Evolutionary conservation across 2,888 invertebrate species (phyloP), one percentile per base, ranked within the genome.

Genomic region (Ophraella communa): DNA sequence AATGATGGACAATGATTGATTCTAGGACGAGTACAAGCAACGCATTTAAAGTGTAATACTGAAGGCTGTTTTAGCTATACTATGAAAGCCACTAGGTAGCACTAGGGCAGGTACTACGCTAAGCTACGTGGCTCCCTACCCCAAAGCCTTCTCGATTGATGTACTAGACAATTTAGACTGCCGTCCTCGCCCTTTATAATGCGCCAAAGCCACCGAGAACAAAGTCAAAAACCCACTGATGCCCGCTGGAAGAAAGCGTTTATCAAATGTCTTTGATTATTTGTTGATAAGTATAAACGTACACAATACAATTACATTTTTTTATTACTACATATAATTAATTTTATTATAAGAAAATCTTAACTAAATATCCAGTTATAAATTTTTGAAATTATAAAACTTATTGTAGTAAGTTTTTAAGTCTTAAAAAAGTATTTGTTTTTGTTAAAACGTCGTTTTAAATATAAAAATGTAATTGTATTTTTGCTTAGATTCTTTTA

Each of bases 181-280:
- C 66, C 63, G 63, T 64, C 65, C 62, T 69, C 68, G 69, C 69
- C 67, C 64, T 66, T 69, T 55, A 81, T 78, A 77, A 80, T 76
- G 78, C 76, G 79, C 81, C 80, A 80, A 79, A 81, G 80, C 80
- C 80, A 80, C 72, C 78, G 79, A 77, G 78, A 79, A 78, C 79
- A 80, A 77, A 80, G 80, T 81, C 80, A 81, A 80, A 81, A 78
- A 77, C 78, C 77, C 77, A 79, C 76, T 77, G 76, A 74, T 75
- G 78, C 76, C 76, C 78, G 78, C 77, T 80, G 80, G 77, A 79
- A 78, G 74, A 78, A 77, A 78, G 77, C 76, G 75, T 76, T 73
- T 77, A 72, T 78, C 70, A 73, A 74, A 71, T n/a, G 20, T 24
- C 59, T 54, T 51, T 58, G 39, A 44, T 24, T 52, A 21, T n/a